phyloP scores from a whole-genome alignment of 2,113 vertebrate genomes.

The Megaptera novaeangliae region DNA sequence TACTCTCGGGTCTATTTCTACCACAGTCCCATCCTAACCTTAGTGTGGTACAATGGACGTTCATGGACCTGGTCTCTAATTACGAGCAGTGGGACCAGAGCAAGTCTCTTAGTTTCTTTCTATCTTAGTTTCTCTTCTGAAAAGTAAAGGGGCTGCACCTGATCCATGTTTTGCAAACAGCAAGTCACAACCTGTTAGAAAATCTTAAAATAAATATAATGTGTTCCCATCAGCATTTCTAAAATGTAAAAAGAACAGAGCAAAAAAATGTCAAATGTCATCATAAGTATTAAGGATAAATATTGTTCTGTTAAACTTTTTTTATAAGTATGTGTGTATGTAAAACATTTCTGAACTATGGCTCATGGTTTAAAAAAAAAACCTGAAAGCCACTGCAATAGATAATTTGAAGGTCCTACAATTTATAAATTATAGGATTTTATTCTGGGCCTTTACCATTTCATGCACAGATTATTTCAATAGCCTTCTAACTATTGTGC shows the following conservation, averaged over 20 bases:
- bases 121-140: neutral
- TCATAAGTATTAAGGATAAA: conserved; percentile 19
- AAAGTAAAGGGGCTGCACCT: neutral
- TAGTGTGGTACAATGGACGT: accelerated
- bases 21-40: neutral
- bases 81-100: neutral
- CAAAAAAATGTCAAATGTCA: conserved; percentile 14
- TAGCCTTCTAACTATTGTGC: neutral
- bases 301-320: neutral
- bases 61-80: neutral
- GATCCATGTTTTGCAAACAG: neutral
- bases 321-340: neutral
- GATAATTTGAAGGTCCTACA: neutral
- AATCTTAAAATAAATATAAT: neutral
- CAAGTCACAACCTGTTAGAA: neutral
- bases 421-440: conserved; percentile 36
- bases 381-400: neutral
- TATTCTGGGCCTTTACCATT: neutral
- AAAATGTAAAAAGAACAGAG: neutral
- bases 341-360: neutral
- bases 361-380: neutral
- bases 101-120: neutral
- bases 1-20: neutral
- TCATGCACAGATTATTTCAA: conserved; percentile 26
- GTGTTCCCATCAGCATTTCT: neutral